phyloP scores from a whole-genome alignment of 1,140 invertebrate genomes.

The Drosophila orena region DNA sequence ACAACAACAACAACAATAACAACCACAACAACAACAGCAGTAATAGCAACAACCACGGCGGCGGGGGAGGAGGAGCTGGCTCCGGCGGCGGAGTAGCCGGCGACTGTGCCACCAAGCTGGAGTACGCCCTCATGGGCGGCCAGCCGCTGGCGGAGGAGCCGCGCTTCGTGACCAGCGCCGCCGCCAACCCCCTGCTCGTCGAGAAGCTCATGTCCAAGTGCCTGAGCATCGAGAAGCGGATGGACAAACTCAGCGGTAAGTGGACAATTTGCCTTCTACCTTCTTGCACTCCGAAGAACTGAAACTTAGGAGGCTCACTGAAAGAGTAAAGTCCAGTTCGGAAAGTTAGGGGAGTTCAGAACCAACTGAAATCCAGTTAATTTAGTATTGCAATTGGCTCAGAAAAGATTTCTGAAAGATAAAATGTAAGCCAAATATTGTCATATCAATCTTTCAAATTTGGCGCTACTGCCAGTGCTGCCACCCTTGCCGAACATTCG shows the following conservation, averaged over 20 bases:
- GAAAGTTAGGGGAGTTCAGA: too few relatives aligned
- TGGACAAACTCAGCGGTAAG: conserved; percentile 71
- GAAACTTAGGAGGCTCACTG: background rate
- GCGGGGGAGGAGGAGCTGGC: conserved; percentile 16
- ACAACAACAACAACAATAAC: conserved; percentile 34
- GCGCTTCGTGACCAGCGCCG: conserved; percentile 75
- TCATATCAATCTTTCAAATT: background rate
- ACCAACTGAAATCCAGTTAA: too few relatives aligned
- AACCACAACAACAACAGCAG: conserved; percentile 38
- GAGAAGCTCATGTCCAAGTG: conserved; percentile 83
- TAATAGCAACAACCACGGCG: conserved; percentile 45
- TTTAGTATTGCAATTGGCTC: too few relatives aligned
- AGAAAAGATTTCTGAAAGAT: background rate
- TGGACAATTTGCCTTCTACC: background rate
- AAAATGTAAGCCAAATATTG: too few relatives aligned
- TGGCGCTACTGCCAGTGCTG: background rate
- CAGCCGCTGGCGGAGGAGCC: conserved; percentile 63
- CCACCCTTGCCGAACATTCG: background rate
- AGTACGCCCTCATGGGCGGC: conserved; percentile 48
- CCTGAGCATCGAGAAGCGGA: conserved; percentile 65
- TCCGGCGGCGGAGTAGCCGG: conserved; percentile 14
- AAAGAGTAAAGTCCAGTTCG: background rate
- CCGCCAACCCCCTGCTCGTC: conserved; percentile 79
- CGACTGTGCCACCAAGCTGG: conserved; percentile 48
- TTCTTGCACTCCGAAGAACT: background rate